phyloP scores from a whole-genome alignment of 2,888 invertebrate species.

The Oligia strigilis region DNA sequence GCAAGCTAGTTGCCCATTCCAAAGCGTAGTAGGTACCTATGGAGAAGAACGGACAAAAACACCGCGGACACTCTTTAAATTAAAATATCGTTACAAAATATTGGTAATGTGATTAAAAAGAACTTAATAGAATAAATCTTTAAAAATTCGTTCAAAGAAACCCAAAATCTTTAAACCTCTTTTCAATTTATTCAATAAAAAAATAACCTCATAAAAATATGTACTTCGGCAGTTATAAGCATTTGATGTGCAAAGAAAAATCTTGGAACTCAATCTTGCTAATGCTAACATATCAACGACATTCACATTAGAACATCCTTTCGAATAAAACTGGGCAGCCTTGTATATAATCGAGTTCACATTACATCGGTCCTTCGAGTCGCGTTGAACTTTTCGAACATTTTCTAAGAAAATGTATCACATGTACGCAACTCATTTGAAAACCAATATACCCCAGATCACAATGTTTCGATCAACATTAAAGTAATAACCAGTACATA shows the following conservation, averaged over 20 bases:
- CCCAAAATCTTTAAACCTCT: neutral
- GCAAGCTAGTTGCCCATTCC: too few species aligned
- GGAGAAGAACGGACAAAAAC: too few species aligned
- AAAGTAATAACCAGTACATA: too few species aligned
- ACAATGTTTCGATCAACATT: too few species aligned
- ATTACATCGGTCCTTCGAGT: constrained; percentile 20
- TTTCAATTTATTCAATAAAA: neutral
- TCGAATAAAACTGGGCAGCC: constrained; percentile 13
- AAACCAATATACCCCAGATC: too few species aligned
- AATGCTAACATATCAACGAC: neutral
- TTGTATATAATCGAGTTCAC: constrained; percentile 2
- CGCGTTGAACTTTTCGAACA: neutral
- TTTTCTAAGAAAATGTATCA: neutral
- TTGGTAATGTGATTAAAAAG: neutral
- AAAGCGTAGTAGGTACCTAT: too few species aligned
- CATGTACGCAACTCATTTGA: too few species aligned
- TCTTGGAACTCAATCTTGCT: neutral
- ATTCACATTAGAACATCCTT: constrained; percentile 2
- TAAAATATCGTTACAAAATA: too few species aligned
- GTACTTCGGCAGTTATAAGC: neutral
- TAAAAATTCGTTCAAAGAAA: neutral
- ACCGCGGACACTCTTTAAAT: too few species aligned
- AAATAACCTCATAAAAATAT: neutral
- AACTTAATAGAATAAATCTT: neutral
- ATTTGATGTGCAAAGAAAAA: neutral